Base-by-base conservation (phyloP, 2,113 vertebrate species). In the Phaetusa simplex region DNA sequence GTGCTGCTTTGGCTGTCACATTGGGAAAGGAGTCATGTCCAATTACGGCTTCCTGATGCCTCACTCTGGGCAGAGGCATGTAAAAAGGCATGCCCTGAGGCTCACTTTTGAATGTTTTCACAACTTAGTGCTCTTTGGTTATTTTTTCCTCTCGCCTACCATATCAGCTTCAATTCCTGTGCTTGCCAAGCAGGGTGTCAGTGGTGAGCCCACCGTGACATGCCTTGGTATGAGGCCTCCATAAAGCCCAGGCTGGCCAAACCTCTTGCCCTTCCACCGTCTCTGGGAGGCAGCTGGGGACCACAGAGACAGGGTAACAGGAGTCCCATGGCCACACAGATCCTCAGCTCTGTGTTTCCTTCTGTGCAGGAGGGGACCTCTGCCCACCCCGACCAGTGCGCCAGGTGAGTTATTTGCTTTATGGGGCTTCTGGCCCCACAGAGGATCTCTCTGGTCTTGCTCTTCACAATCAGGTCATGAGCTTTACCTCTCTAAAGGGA, bases 281-380 rank as follows among this genome's bases (percentile, higher is more conserved):
- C 42, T 91, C 38, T 43, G 21, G 32, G 61, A 26, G 32, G 40
- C 11, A 29, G 15, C 1, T 45, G 47, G 14, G n/a, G 19, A 17
- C 9, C 1, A 0, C 24, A 77, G 50, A 65, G 26, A 11, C 40
- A 40, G 86, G 69, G 47, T 15, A 74, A 2, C 2, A 12, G 16
- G 36, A 69, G 21, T 69, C 40, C 30, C 0, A 5, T 14, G 18
- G 55, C 42, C 91, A 93, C 0, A 32, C 78, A 76, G 29, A 78
- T 64, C 11, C 24, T 92, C 49, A 96, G 12, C 56, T 91, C 82
- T 90, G 14, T 97, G 86, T 95, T 92, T 95, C 26, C 93, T 93
- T 95, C 90, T 97, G 69, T 98, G 67, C 97, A 99, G 99, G 98
- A 98, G 99, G 92, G 98, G 95, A 71, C 98, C 98, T 7, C 90